Evolutionary conservation across 2,888 invertebrate genomes (phyloP).

Genomic region (Brenthis hecate): DNA sequence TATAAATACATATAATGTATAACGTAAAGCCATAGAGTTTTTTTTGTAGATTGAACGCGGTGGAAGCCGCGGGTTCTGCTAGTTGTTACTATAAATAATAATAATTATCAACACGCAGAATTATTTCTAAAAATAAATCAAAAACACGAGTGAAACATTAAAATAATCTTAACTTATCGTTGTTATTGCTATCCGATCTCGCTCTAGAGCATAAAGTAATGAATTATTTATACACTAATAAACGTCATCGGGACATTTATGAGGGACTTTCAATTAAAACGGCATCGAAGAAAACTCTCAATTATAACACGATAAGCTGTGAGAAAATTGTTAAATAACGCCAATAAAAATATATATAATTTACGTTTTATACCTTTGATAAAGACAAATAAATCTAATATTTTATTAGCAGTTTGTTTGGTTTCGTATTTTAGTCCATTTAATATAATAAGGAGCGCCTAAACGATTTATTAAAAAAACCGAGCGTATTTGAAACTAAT

Average conservation of each 20-base stretch:
- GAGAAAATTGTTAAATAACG: conserved; percentile 12
- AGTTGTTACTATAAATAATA: too few species aligned
- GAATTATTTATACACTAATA: conserved; percentile 37
- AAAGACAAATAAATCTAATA: too few species aligned
- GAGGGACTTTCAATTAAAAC: conserved; percentile 38
- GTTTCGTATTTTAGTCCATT: too few species aligned
- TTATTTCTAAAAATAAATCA: background rate
- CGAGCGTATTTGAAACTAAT: too few species aligned
- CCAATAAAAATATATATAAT: background rate
- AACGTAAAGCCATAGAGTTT: too few species aligned
- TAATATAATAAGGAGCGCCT: too few species aligned
- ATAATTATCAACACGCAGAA: too few species aligned
- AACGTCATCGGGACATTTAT: conserved; percentile 38
- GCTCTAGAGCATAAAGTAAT: conserved; percentile 14
- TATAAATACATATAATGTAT: too few species aligned
- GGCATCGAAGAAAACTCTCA: conserved; percentile 27
- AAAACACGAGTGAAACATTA: background rate
- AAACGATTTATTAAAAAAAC: too few species aligned
- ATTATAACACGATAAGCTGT: conserved; percentile 21
- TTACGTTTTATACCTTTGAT: background rate
- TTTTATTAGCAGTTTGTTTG: too few species aligned
- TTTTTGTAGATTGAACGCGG: too few species aligned
- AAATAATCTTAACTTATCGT: conserved; percentile 3
- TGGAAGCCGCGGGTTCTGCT: too few species aligned
- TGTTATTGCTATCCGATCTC: background rate